A percentile compares a stretch with the other conserved stretches of the same genome.
Conservation (phyloP, 2,113 vertebrate species). For the Elephantulus edwardii region DNA sequence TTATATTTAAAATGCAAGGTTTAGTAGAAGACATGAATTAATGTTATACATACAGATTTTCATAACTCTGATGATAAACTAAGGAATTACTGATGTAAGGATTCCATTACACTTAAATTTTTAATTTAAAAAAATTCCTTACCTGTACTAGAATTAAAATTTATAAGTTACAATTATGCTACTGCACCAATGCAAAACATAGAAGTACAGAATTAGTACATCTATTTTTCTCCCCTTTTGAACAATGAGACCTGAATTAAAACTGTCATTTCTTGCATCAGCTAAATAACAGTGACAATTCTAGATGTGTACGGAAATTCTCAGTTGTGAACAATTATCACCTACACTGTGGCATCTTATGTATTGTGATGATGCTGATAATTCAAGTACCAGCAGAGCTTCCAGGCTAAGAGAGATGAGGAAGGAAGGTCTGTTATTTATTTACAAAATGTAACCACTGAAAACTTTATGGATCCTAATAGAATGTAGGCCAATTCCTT, state of each 20-base stretch:
- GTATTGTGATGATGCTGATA: not conserved
- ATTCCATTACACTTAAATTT: not conserved
- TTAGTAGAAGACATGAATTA: not conserved
- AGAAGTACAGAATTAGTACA: not conserved
- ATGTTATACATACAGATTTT: conserved; percentile 11
- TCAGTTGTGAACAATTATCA: not conserved
- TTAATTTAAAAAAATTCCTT: not conserved
- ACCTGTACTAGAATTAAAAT: not conserved
- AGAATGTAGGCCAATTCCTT: not conserved
- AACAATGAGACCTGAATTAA: not conserved
- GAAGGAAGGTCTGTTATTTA: not conserved
- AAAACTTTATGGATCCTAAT: not conserved
- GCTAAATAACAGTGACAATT: not conserved
- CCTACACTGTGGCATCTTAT: not conserved
- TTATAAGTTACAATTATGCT: not conserved
- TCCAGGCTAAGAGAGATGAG: not conserved
- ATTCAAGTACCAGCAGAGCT: not conserved
- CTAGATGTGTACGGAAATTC: not conserved
- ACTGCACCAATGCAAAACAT: conserved; percentile 5
- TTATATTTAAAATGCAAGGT: not conserved
- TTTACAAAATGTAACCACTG: not conserved
- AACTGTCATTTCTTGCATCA: conserved; percentile 27
- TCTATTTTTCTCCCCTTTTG: no score
- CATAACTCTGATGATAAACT: conserved; percentile 24
- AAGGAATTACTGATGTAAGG: not conserved